These are phyloP conservation scores for Leucophenga varia DNA, from an alignment of 1,140 invertebrate genomes.

Conservation along the genomic window DNA sequence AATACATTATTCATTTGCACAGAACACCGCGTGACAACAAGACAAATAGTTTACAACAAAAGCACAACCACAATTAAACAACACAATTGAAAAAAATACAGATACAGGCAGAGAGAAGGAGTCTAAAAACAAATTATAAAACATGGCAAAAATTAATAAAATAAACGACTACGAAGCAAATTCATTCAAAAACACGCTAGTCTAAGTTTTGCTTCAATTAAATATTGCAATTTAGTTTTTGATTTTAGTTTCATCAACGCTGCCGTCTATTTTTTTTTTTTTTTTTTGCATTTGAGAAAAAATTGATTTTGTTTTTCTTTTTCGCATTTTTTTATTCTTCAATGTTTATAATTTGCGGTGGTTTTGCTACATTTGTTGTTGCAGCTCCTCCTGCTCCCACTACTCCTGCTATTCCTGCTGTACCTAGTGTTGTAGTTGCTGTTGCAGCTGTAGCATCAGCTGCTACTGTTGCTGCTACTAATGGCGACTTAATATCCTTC, in stretches of 20 bases:
- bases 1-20: conserved; percentile 42
- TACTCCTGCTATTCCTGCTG: conserved; percentile 17
- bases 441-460: conserved; percentile 5
- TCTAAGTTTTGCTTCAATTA: conserved; percentile 21
- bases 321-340: conserved; percentile 37
- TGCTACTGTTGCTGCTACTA: conserved; percentile 2
- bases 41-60: conserved; percentile 10
- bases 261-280: no score
- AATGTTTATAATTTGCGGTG: conserved; percentile 55
- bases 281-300: background rate
- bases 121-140: conserved; percentile 23
- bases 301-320: conserved; percentile 6
- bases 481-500: conserved; percentile 37
- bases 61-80: no score
- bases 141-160: conserved; percentile 8
- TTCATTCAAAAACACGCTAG: conserved; percentile 14
- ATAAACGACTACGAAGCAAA: conserved; percentile 21
- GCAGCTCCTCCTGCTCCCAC: conserved; percentile 8
- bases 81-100: no score
- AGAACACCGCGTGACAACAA: conserved; percentile 45
- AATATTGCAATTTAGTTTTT: conserved; percentile 21
- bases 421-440: conserved; percentile 9
- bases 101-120: no score
- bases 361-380: conserved; percentile 36
- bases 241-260: conserved; percentile 20